A percentile compares a stretch with the other conserved stretches of the same genome.
Conservation (phyloP, 2,113 vertebrate species). For the Cisticola juncidis region DNA sequence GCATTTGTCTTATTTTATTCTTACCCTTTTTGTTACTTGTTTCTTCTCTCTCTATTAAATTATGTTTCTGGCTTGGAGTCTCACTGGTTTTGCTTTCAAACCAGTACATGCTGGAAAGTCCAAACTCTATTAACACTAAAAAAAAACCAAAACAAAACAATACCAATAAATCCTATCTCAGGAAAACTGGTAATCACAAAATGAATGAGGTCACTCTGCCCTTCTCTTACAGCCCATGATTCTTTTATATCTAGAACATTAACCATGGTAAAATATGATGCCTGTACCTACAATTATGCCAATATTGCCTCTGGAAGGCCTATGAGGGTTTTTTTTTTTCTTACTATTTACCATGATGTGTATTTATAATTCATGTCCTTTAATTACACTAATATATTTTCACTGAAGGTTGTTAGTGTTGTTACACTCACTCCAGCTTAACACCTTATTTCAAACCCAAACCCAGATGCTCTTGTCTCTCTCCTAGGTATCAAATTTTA, state of each 20-base stretch:
- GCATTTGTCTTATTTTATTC: no score
- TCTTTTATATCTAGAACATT: not conserved
- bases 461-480: not conserved
- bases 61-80: no score
- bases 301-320: not conserved
- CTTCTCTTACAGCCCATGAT: not conserved
- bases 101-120: not conserved
- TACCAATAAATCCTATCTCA: not conserved
- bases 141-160: not conserved
- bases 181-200: not conserved
- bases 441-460: not conserved
- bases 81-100: no score
- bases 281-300: not conserved
- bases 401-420: not conserved
- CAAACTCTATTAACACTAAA: not conserved
- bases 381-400: conserved; percentile 30
- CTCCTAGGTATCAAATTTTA: not conserved
- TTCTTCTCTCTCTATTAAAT: no score
- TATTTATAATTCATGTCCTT: not conserved
- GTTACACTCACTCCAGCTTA: not conserved
- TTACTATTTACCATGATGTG: not conserved
- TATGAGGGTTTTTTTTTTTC: not conserved
- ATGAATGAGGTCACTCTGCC: not conserved
- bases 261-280: not conserved
- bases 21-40: no score